Conservation (phyloP, 1,140 invertebrate genomes). For the Bombus waltoni region DNA sequence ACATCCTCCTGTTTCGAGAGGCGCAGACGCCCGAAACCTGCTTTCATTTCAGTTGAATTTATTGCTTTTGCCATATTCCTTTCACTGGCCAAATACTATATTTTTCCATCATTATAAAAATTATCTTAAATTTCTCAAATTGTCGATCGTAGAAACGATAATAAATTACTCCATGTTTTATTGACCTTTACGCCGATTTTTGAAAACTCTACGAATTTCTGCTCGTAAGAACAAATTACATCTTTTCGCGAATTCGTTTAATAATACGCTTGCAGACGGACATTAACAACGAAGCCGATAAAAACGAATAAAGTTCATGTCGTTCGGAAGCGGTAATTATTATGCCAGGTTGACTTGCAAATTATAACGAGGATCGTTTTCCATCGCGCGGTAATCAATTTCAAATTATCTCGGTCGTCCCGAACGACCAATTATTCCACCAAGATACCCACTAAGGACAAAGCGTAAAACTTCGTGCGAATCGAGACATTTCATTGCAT, state of each 20-base stretch:
- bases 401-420: slow-evolving; percentile 17
- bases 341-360: not conserved
- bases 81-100: not conserved
- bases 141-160: too few relatives aligned
- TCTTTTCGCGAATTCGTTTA: not conserved
- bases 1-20: not conserved
- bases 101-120: not conserved
- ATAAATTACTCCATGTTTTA: too few relatives aligned
- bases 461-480: not conserved
- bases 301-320: not conserved
- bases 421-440: slow-evolving; percentile 1
- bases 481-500: not conserved
- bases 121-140: not conserved
- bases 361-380: slow-evolving; percentile 13
- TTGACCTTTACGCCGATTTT: too few relatives aligned
- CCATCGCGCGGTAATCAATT: slow-evolving; percentile 30
- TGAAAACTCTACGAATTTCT: too few relatives aligned
- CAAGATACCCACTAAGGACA: not conserved
- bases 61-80: not conserved
- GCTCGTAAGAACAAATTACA: not conserved
- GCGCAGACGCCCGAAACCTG: not conserved
- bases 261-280: not conserved
- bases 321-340: not conserved
- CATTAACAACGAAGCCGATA: not conserved
- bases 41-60: not conserved